Conservation (phyloP, 2,888 invertebrate genomes). For the Lepetodrilus schrolli region DNA sequence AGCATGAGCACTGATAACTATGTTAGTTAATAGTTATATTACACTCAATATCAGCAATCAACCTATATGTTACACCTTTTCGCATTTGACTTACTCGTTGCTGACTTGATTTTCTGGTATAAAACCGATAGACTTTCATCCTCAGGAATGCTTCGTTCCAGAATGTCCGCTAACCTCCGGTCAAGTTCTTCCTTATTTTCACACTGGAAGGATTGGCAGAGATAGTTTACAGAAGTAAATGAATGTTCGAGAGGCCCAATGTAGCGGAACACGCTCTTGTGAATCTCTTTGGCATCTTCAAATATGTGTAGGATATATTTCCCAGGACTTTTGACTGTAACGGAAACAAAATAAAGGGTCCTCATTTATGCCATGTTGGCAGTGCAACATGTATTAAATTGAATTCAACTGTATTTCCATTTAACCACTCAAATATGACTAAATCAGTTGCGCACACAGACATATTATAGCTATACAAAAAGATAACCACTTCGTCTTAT, state of each 20-base stretch:
- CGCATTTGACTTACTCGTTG: conserved; percentile 12
- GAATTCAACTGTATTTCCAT: too few relatives aligned
- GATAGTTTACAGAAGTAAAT: conserved; percentile 40
- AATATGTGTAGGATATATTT: background rate
- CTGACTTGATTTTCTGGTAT: conserved; percentile 16
- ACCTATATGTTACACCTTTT: background rate
- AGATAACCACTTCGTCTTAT: too few relatives aligned
- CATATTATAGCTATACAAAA: too few relatives aligned
- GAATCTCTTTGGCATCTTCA: conserved; percentile 10
- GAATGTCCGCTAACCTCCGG: conserved; percentile 38
- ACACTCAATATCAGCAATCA: background rate
- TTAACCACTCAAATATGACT: background rate
- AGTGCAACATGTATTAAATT: too few relatives aligned
- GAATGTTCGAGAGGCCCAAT: background rate
- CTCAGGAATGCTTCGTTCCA: conserved; percentile 37
- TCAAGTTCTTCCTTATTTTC: conserved; percentile 39
- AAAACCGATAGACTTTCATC: conserved; percentile 31
- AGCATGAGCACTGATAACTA: too few relatives aligned
- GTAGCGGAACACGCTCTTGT: background rate
- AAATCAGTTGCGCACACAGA: too few relatives aligned
- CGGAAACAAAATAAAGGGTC: background rate
- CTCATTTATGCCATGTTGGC: too few relatives aligned
- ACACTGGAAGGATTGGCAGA: conserved; percentile 42
- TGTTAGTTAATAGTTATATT: too few relatives aligned
- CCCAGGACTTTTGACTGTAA: background rate